Base-by-base conservation (phyloP, 64 coral and sea anemone species). In the Pocillopora damicornis region DNA sequence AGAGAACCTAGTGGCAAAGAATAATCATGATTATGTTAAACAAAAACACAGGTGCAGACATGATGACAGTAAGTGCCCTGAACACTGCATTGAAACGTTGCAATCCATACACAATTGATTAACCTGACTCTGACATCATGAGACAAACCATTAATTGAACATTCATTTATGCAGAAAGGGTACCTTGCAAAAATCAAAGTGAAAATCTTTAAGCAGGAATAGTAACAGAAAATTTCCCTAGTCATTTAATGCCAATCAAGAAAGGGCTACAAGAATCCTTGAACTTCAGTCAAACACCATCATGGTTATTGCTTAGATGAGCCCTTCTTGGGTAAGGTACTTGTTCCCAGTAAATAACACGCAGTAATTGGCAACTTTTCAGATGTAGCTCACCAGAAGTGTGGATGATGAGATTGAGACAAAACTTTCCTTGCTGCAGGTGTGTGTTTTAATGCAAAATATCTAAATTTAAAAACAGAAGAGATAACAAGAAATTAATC, bases 381-480 rank as follows among this genome's bases (percentile, higher is more conserved):
- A 51, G 42, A 51, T 7, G 7, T 22, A 4, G 84, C 96, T 75
- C 75, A 98, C 96, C 93, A 90, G 88, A 95, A 98, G 73, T 92
- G 87, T 78, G 96, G 96, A 81, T 98, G 96, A 25, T 98, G 93
- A 58, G 93, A 98, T 15, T 88, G 75, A 14, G 96, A 92, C n/a
- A 98, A 80, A 8, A 98, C 96, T 90, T 98, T 98, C 66, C 90
- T 94, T 61, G 96, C 96, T 36, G 90, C 96, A 61, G 82, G 36
- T 57, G 93, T 92, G 59, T 98, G 93, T 62, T 92, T 92, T 74
- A 76, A 81, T 73, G 96, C 96, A 92, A 98, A 98, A 91, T 88
- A 98, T 78, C 96, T 98, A 73, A 26, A 75, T 68, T 13, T 11
- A 23, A 84, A 13, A 59, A 83, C 78, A 63, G 5, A 82, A 38